A percentile compares a stretch with the other conserved stretches of the same genome.
Conservation (phyloP, 53 echinoderm and acorn worm genomes). For the Antedon mediterranea region DNA sequence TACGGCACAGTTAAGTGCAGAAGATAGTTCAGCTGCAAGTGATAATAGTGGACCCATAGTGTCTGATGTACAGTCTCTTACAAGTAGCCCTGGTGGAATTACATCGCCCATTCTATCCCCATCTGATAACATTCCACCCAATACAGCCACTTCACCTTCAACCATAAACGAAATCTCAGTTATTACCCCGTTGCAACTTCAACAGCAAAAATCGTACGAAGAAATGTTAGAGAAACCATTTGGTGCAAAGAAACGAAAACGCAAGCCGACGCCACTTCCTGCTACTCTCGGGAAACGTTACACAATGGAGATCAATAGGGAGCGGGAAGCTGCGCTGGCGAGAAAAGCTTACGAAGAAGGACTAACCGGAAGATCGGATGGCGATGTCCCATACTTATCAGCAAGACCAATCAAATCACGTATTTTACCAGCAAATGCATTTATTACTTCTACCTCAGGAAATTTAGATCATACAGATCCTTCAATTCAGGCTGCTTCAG, state of each 20-base stretch:
- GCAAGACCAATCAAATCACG: background rate
- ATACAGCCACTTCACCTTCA: conserved; percentile 39
- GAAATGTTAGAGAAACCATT: conserved; percentile 29
- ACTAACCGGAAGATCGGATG: background rate
- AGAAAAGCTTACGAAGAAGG: background rate
- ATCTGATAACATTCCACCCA: conserved; percentile 15
- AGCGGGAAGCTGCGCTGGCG: background rate
- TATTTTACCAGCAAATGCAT: background rate
- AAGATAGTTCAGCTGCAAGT: background rate
- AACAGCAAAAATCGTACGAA: conserved; percentile 27
- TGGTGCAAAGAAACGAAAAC: conserved; percentile 72
- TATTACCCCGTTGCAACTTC: conserved; percentile 43
- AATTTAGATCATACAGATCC: background rate
- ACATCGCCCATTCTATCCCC: conserved; percentile 9
- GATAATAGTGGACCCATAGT: conserved; percentile 7
- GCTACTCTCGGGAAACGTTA: background rate
- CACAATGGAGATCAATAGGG: background rate
- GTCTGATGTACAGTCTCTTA: conserved; percentile 10
- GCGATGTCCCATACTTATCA: background rate
- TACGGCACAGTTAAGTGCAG: background rate
- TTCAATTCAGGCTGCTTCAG: background rate
- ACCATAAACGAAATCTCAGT: conserved; percentile 53
- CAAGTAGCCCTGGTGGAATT: conserved; percentile 9
- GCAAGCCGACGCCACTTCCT: conserved; percentile 26
- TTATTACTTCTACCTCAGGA: background rate